Base-by-base conservation (phyloP, 2,888 invertebrate genomes). In the Agrochola lota region DNA sequence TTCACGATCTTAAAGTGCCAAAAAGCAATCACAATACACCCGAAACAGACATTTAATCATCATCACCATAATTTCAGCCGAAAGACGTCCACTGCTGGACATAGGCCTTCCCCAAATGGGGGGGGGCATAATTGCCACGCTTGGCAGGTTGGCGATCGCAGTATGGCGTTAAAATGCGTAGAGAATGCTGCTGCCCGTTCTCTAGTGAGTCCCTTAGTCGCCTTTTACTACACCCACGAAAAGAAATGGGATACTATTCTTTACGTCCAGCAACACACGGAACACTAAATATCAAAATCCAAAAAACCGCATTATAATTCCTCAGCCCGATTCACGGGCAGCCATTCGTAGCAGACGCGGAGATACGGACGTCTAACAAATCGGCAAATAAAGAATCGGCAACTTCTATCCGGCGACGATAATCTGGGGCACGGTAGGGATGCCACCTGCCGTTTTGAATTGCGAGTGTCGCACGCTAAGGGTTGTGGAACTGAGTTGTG, bases 381-480 rank as follows among this genome's bases (percentile, higher is more conserved):
- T 88, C 86, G 83, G 80, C 85, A 86, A 87, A 83, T 89, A 89
- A 85, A 87, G 87, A 85, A 89, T 88, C 83, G 80, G 84, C 74
- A 77, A 85, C 78, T 87, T 78, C 76, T 84, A 84, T 77, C 86
- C 70, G 81, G 52, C 71, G 79, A 71, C 86, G 80, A 81, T 83
- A 87, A 88, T 87, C 86, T 83, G 67, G 79, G 81, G 66, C 77
- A 67, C 23, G 40, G 23, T 23, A 80, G 86, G 87, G 88, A 26
- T 88, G 78, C 43, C 85, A 82, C 77, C 59, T 69, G 70, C 23
- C 11, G 30, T 30, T 64, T 59, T 72, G 57, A 85, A 66, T 77
- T 78, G 66, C 7, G 17, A 55, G 9, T 11, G 52, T n/a, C 15
- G 23, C 11, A 15, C 15, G 35, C 9, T 5, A 40, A 57, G 76